phyloP scores from a whole-genome alignment of 2,113 vertebrate species.

The Ceyx melanurus region DNA sequence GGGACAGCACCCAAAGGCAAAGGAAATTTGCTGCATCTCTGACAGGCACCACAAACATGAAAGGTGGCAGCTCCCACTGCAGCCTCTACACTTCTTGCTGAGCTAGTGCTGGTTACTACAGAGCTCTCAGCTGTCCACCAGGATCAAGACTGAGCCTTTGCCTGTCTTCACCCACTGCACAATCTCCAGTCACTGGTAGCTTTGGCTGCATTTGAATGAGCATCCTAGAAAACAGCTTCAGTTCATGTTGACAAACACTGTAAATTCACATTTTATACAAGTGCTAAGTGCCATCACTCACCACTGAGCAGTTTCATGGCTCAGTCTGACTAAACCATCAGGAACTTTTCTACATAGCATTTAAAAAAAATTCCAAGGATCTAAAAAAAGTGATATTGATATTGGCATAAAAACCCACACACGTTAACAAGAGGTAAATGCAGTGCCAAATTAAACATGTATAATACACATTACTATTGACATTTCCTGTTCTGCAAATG shows the following conservation, averaged over 20 bases:
- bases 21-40: background rate
- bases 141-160: background rate
- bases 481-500: background rate
- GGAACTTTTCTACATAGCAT: background rate
- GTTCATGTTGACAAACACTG: background rate
- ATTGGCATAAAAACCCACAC: background rate
- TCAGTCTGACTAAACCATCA: background rate
- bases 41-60: fast-evolving
- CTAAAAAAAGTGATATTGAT: background rate
- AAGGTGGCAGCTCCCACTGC: fast-evolving
- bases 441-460: background rate
- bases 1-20: background rate
- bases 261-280: background rate
- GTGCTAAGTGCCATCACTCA: background rate
- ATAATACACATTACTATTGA: background rate
- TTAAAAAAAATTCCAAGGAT: background rate
- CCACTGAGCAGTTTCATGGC: background rate
- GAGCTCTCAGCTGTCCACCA: background rate
- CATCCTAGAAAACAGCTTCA: background rate
- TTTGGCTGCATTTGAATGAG: background rate
- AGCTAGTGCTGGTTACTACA: fast-evolving
- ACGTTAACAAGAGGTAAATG: background rate
- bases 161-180: background rate
- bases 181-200: background rate
- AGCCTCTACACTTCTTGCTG: fast-evolving